Evolutionary conservation across 2,888 invertebrate genomes (phyloP).

Genomic region (Nephrotoma appendiculata): DNA sequence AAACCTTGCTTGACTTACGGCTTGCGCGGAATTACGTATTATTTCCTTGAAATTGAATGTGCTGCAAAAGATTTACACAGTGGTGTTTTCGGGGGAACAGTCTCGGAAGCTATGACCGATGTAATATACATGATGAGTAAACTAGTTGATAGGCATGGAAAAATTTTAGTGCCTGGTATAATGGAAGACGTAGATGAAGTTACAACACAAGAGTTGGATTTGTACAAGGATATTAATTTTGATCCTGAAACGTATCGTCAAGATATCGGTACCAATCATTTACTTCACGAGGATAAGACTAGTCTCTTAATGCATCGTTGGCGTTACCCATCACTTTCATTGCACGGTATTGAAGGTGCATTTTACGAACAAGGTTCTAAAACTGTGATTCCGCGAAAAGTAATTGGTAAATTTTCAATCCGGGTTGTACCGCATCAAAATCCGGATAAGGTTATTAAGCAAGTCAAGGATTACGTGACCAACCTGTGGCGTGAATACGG

Average conservation of each 20-base stretch:
- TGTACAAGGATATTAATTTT: slow-evolving; percentile 77
- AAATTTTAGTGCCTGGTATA: slow-evolving; percentile 69
- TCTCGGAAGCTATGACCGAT: slow-evolving; percentile 85
- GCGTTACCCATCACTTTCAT: slow-evolving; percentile 83
- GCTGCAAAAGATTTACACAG: slow-evolving; percentile 89
- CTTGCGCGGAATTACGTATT: slow-evolving; percentile 85
- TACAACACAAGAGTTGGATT: slow-evolving; percentile 49
- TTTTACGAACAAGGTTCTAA: slow-evolving; percentile 88
- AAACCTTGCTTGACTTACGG: slow-evolving; percentile 97
- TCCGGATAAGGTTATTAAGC: slow-evolving; percentile 65
- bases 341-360: slow-evolving; percentile 94
- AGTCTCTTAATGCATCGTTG: slow-evolving; percentile 87
- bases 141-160: slow-evolving; percentile 74
- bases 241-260: slow-evolving; percentile 63
- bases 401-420: slow-evolving; percentile 93
- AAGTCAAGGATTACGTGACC: slow-evolving; percentile 63
- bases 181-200: slow-evolving; percentile 68
- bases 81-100: slow-evolving; percentile 88
- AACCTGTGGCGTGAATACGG: slow-evolving; percentile 63
- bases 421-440: slow-evolving; percentile 91
- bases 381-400: slow-evolving; percentile 88
- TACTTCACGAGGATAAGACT: slow-evolving; percentile 67
- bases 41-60: slow-evolving; percentile 74
- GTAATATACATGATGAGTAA: slow-evolving; percentile 72
- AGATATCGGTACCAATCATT: slow-evolving; percentile 45